A percentile compares a stretch with the other conserved stretches of the same genome.
These are phyloP conservation scores for Gonocerus acuteangulatus DNA, from an alignment of 2,888 invertebrate genomes.

Conservation along the genomic window DNA sequence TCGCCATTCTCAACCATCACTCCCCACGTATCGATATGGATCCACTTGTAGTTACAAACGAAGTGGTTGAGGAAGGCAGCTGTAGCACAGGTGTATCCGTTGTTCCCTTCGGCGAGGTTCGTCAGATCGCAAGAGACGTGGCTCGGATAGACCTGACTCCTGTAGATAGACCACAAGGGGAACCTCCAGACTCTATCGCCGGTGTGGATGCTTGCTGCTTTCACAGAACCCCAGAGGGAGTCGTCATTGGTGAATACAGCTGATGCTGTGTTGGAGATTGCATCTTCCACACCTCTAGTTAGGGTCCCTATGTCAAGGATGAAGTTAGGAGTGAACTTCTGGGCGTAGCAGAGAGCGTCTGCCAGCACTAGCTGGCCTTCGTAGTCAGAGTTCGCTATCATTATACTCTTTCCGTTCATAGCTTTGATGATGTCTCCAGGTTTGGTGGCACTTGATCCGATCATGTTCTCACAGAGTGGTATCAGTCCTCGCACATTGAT, in stretches of 20 bases:
- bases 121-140: conserved; percentile 28
- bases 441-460: conserved; percentile 64
- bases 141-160: conserved; percentile 13
- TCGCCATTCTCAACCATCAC: conserved; percentile 63
- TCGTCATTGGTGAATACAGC: conserved; percentile 69
- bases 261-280: conserved; percentile 59
- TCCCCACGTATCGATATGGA: conserved; percentile 73
- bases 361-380: conserved; percentile 71
- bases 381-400: conserved; percentile 66
- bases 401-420: conserved; percentile 66
- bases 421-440: conserved; percentile 70
- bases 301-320: conserved; percentile 73
- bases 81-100: conserved; percentile 58
- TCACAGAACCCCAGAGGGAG: conserved; percentile 58
- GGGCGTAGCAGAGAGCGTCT: conserved; percentile 71
- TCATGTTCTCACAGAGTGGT: conserved; percentile 73
- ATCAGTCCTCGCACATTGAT: conserved; percentile 66
- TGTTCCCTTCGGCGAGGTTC: conserved; percentile 13
- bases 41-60: conserved; percentile 62
- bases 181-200: conserved; percentile 79
- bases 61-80: conserved; percentile 71
- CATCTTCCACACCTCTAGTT: conserved; percentile 58
- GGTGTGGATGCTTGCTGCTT: conserved; percentile 60
- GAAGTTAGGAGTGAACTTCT: conserved; percentile 61
- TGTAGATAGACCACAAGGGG: conserved; percentile 49